These are phyloP conservation scores for Thermophis baileyi DNA, from an alignment of 2,113 vertebrate genomes.

Conservation along the genomic window DNA sequence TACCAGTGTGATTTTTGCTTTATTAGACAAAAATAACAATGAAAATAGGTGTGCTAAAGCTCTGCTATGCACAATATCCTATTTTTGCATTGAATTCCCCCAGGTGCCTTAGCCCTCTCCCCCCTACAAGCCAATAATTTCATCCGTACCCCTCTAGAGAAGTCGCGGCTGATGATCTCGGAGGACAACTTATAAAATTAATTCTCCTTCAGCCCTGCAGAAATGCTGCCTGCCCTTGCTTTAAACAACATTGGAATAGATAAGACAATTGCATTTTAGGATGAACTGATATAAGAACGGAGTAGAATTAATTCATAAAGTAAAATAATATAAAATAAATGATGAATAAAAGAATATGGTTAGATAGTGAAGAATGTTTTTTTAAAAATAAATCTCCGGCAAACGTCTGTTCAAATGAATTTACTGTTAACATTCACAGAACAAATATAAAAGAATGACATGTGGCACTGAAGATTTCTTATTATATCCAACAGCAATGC, in stretches of 20 bases:
- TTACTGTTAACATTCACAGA: conserved; percentile 48
- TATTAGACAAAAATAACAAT: not conserved
- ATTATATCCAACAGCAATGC: conserved; percentile 58
- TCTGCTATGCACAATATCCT: not conserved
- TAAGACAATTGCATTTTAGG: conserved; percentile 21
- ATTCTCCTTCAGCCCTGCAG: not conserved
- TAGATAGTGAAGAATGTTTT: conserved; percentile 33
- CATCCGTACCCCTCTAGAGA: not conserved
- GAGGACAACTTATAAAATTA: not conserved
- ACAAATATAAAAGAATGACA: conserved; percentile 63
- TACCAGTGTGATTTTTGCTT: not conserved
- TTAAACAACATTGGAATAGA: conserved; percentile 29
- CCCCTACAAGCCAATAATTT: not conserved
- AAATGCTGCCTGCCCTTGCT: not conserved
- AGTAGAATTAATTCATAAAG: conserved; percentile 31
- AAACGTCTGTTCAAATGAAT: conserved; percentile 27
- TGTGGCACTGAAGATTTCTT: conserved; percentile 58
- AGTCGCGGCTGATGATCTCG: not conserved
- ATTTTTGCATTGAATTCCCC: not conserved
- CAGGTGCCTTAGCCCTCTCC: not conserved
- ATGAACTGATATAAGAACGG: conserved; percentile 15
- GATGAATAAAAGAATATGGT: not conserved
- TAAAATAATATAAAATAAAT: not conserved
- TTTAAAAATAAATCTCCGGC: conserved; percentile 39
- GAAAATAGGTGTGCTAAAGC: not conserved